These are phyloP conservation scores for Contarinia nasturtii DNA, from an alignment of 1,140 invertebrate species.

Conservation along the genomic window DNA sequence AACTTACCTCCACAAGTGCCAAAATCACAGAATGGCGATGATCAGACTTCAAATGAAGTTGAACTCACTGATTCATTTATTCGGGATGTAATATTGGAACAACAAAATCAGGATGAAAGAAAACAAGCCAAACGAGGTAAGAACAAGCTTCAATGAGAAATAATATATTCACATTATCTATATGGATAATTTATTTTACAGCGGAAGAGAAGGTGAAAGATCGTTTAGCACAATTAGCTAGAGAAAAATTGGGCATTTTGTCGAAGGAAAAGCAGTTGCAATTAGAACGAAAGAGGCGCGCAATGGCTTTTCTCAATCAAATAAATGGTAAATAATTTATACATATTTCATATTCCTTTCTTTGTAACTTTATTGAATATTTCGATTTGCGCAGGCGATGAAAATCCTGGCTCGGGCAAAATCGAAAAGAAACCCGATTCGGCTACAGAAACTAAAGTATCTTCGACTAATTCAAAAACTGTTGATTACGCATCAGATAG, in stretches of 20 bases:
- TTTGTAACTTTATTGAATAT: neutral
- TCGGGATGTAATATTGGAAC: neutral
- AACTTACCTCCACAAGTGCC: neutral
- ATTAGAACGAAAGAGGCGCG: constrained; percentile 46
- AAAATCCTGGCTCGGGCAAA: too few relatives aligned
- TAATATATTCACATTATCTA: neutral
- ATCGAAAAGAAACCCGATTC: too few relatives aligned
- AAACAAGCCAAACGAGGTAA: constrained; percentile 12
- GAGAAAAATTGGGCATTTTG: constrained; percentile 34
- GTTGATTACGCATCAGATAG: too few relatives aligned
- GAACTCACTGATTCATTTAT: neutral
- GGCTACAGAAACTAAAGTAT: too few relatives aligned
- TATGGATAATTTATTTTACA: constrained; percentile 4
- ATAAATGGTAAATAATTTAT: constrained; percentile 28
- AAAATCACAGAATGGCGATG: neutral
- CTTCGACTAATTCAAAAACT: too few relatives aligned
- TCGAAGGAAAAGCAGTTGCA: constrained; percentile 46
- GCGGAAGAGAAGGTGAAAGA: constrained; percentile 44
- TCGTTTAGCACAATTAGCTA: constrained; percentile 33
- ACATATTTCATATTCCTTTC: too few relatives aligned
- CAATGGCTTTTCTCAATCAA: constrained; percentile 38
- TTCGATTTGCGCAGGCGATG: too few relatives aligned
- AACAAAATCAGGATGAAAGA: neutral
- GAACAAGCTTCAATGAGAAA: constrained; percentile 10
- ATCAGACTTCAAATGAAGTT: neutral